Percentiles rank a stretch among this genome's conserved stretches.
These are phyloP conservation scores for Spodoptera litura DNA, from an alignment of 1,140 invertebrate genomes.

Conservation along the genomic window DNA sequence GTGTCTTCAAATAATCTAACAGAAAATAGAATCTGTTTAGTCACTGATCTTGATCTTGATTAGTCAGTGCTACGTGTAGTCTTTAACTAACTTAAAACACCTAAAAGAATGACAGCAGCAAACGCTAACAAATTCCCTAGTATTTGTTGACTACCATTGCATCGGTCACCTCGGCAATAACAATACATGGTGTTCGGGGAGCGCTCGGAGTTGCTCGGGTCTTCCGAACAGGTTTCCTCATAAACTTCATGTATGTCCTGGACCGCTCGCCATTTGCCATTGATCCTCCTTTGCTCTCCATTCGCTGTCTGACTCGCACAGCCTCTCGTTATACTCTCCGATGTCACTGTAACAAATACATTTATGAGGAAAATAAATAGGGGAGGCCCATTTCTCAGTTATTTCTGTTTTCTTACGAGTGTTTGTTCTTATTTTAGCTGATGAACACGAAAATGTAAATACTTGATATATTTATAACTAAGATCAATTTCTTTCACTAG, in stretches of 20 bases:
- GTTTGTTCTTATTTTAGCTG: too few species aligned
- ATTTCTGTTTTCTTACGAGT: too few species aligned
- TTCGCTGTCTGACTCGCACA: conserved; percentile 72
- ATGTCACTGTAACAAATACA: conserved; percentile 63
- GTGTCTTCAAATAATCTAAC: too few species aligned
- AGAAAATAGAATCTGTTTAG: too few species aligned
- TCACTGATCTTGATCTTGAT: too few species aligned
- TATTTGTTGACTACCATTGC: conserved; percentile 66
- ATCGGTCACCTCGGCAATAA: conserved; percentile 84
- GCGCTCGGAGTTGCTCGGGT: conserved; percentile 58
- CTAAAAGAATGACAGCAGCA: not conserved
- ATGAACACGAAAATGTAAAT: too few species aligned
- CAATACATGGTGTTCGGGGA: conserved; percentile 73
- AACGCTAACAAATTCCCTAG: not conserved
- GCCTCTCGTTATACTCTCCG: conserved; percentile 59
- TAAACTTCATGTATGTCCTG: conserved; percentile 69
- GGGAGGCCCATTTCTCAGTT: too few species aligned
- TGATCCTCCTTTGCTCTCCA: conserved; percentile 69
- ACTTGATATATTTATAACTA: too few species aligned
- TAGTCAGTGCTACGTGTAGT: too few species aligned
- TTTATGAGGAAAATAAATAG: not conserved
- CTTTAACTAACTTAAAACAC: conserved; percentile 17
- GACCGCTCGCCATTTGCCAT: conserved; percentile 67
- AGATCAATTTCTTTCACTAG: too few species aligned
- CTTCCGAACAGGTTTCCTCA: conserved; percentile 61